Base-by-base conservation (phyloP, 1,140 invertebrate species). In the Hormaphis cornu region DNA sequence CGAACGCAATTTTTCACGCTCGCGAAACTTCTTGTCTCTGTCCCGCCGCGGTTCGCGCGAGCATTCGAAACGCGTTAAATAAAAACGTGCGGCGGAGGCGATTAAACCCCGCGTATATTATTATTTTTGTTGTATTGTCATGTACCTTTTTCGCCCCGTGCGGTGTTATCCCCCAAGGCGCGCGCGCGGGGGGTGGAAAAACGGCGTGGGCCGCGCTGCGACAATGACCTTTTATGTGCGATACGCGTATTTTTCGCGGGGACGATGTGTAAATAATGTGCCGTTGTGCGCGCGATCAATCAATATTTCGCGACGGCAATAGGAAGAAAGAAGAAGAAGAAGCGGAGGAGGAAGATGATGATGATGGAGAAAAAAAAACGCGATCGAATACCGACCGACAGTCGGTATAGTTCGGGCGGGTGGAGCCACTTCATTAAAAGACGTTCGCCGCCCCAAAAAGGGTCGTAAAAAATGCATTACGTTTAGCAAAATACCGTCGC, bases 341-440 rank as follows among this genome's bases (percentile, higher is more conserved):
- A 12, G 3, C 16, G 26, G 22, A 18, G 2, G 28, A 66, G 9
- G 16, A 16, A 30, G 59, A 33, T 33, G 42, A 28, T 0, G 44
- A 44, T 12, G 44, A 18, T 16, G 44, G 28, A 20, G 14, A 50
- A 66, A 66, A 50, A 24, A 22, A 66, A 66, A 46, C 40, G 40
- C n/a, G n/a, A n/a, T n/a, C n/a, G n/a, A n/a, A n/a, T n/a, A n/a
- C n/a, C n/a, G n/a, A n/a, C n/a, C n/a, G n/a, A n/a, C n/a, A n/a
- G n/a, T n/a, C n/a, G n/a, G n/a, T n/a, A n/a, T n/a, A n/a, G n/a
- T n/a, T n/a, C n/a, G n/a, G n/a, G n/a, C n/a, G n/a, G n/a, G n/a
- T n/a, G n/a, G n/a, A n/a, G 61, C 61, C 44, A 66, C 61, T 66
- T 66, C 61, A 66, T 66, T 66, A 66, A 66, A 66, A 66, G 28